Evolutionary conservation across 2,888 invertebrate species (phyloP).

Genomic region (Pseudococcus longispinus): DNA sequence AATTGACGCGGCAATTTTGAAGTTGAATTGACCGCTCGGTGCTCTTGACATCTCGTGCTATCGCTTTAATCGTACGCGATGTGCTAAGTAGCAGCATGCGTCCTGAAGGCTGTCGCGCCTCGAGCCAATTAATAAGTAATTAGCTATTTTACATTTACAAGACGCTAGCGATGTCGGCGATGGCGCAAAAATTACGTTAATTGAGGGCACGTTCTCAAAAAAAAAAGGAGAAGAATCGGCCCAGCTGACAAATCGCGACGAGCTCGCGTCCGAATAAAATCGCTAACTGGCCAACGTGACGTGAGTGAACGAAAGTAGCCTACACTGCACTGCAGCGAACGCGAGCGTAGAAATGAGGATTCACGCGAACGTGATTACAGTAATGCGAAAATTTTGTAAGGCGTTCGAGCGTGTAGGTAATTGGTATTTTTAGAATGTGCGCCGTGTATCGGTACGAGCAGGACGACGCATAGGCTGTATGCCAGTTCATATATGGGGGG

Average conservation of each 20-base stretch:
- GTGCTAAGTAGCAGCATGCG: background rate
- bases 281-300: too few species aligned
- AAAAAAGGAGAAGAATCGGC: background rate
- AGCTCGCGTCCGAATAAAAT: too few species aligned
- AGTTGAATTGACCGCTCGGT: background rate
- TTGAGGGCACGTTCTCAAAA: background rate
- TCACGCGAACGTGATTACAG: background rate
- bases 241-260: too few species aligned
- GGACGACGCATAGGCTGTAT: too few species aligned
- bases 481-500: too few species aligned
- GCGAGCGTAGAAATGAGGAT: background rate
- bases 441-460: background rate
- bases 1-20: background rate
- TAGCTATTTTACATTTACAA: background rate
- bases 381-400: background rate
- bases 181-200: background rate
- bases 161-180: background rate
- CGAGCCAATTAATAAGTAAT: background rate
- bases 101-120: background rate
- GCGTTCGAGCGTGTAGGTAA: constrained; percentile 11
- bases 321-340: too few species aligned
- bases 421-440: background rate
- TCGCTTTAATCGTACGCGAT: background rate
- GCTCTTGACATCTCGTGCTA: background rate
- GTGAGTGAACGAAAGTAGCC: background rate